Conservation (phyloP, 2,113 vertebrate species). For the Aythya baeri region DNA sequence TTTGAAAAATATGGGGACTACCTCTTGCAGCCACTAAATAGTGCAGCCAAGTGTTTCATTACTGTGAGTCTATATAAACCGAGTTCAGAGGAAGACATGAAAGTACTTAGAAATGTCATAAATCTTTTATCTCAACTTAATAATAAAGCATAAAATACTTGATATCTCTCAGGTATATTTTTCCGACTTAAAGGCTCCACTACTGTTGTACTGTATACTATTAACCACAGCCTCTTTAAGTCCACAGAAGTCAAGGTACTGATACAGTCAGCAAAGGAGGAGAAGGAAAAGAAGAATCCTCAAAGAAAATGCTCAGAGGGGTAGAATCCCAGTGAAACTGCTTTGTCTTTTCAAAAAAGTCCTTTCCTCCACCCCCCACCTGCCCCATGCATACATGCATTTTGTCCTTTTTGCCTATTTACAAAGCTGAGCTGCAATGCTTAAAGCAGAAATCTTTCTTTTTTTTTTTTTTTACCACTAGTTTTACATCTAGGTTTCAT, state of each 20-base stretch:
- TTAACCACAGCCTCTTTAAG: not conserved
- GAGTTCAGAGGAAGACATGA: not conserved
- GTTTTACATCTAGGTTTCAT: not conserved
- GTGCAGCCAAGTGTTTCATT: not conserved
- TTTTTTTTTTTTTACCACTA: not conserved
- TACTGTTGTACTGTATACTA: not conserved
- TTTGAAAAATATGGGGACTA: not conserved
- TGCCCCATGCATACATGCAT: not conserved
- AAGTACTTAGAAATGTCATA: not conserved
- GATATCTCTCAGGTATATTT: not conserved
- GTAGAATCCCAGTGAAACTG: not conserved
- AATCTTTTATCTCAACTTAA: conserved; percentile 5
- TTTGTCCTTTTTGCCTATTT: not conserved
- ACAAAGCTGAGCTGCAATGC: not conserved
- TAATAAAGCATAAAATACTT: not conserved
- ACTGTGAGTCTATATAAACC: not conserved
- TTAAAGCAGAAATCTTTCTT: not conserved
- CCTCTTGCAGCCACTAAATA: not conserved
- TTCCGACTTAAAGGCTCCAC: not conserved
- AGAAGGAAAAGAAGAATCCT: not conserved
- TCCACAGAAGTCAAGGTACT: not conserved
- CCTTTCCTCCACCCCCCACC: not conserved
- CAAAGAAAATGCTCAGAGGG: not conserved
- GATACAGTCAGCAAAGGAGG: not conserved
- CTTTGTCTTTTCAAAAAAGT: not conserved